Evolutionary conservation across 2,113 vertebrate genomes (phyloP), one percentile per base, ranked within the genome.

Genomic region (Pygathrix nemaeus): DNA sequence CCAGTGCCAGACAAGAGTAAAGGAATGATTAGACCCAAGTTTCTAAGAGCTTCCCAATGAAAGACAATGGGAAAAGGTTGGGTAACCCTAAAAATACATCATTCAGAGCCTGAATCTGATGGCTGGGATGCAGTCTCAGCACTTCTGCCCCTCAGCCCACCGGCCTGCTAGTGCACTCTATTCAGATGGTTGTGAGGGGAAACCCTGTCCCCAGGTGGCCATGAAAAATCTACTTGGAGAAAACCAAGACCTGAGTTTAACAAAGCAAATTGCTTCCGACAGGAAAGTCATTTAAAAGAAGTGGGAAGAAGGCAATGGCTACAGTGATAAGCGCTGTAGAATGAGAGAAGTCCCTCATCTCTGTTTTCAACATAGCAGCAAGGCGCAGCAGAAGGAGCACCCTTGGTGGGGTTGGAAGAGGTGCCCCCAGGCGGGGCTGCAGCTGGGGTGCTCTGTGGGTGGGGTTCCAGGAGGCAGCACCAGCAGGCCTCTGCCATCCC

Each of bases 391-490:
- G 32, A 81, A 88, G 20, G 16, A 64, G 8, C 3, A 18, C 30
- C 45, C 48, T 32, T 8, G 30, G 38, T 25, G 27, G 61, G 55
- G 43, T 11, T 32, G 13, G 25, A 48, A 70, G 18, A 23, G 30
- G 84, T 8, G 23, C 57, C 52, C 61, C 40, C 73, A 27, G 45
- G 45, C 23, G 66, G 48, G 52, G 70, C 35, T 57, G 18, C 21
- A 48, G 18, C 75, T 50, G 40, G 57, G 27, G n/a, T 5, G 1
- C 2, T n/a, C 73, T 5, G 0, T 2, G 45, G 43, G 5, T 21
- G 9, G 70, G 59, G 14, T 8, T 68, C 68, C 38, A 27, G 17
- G 20, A 57, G 59, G 32, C n/a, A 45, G 8, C 25, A 32, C 90
- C 0, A 1, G 61, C 20, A 35, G 8, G 25, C n/a, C 66, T 97